These are phyloP conservation scores for Lordiphosa clarofinis DNA, from an alignment of 1,140 invertebrate species.

Conservation along the genomic window DNA sequence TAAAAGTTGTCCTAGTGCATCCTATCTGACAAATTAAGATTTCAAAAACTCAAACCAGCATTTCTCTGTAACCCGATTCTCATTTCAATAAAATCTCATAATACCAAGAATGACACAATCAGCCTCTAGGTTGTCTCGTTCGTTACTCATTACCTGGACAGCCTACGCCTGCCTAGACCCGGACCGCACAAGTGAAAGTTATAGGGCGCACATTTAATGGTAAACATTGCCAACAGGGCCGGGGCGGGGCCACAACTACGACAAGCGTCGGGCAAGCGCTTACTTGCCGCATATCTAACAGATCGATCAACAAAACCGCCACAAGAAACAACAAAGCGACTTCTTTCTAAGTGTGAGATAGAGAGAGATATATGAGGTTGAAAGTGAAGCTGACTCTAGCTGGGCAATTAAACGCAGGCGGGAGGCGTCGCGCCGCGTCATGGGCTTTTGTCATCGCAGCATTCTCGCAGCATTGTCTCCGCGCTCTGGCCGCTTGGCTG, in stretches of 20 bases:
- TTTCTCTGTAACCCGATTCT: no score
- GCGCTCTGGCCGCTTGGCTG: conserved; percentile 15
- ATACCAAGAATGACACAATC: neutral
- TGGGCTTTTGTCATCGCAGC: conserved; percentile 47
- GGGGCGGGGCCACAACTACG: conserved; percentile 11
- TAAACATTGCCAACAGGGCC: conserved; percentile 30
- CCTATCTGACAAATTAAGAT: no score
- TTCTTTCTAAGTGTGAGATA: conserved; percentile 38
- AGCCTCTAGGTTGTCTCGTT: conserved; percentile 18
- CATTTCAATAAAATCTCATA: no score
- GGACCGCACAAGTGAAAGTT: conserved; percentile 63
- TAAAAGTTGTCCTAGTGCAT: no score
- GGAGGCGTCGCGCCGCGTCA: conserved; percentile 22
- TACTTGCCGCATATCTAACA: conserved; percentile 64
- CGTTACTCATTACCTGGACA: conserved; percentile 5
- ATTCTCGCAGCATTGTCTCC: conserved; percentile 48
- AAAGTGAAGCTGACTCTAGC: conserved; percentile 49
- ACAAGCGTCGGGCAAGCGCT: conserved; percentile 42
- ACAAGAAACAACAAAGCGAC: conserved; percentile 18
- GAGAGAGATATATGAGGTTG: conserved; percentile 20
- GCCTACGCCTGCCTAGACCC: conserved; percentile 37
- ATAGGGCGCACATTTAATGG: conserved; percentile 49
- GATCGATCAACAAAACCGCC: conserved; percentile 57
- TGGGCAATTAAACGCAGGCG: conserved; percentile 38
- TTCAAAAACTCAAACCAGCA: no score